Evolutionary conservation across 2,113 vertebrate genomes (phyloP), one percentile per base, ranked within the genome.

Genomic region (Tiliqua scincoides): DNA sequence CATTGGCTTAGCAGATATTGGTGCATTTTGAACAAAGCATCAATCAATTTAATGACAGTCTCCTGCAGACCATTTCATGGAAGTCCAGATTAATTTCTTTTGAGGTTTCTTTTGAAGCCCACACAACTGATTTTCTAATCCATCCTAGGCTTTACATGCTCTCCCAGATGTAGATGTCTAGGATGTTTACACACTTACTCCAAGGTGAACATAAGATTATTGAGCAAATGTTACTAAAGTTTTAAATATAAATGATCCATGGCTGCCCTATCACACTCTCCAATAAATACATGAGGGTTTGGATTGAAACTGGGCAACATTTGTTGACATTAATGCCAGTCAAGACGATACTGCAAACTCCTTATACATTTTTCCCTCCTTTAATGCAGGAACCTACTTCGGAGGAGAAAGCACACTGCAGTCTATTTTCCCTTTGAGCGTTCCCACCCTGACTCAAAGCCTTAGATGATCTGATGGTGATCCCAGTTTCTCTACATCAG

Each of bases 31-130:
- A 87, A 86, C 74, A 90, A 90, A 92, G 62, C 61, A 1, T 79
- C 79, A 79, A 48, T 70, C 72, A 92, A 43, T 61, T 84, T 84
- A 89, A 90, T 84, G 85, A 68, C 88, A 92, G 82, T 75, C 84
- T 93, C 87, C 71, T 88, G 43, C 83, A 94, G 73, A 91, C 52
- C 27, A 54, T 84, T 87, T 79, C 68, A 94, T 72, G 67, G 75
- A 89, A 84, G 43, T 18, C 30, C 23, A 32, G 32, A 86, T 82
- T 84, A 80, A 89, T 93, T 92, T 92, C 71, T 91, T 91, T 65
- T 86, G 87, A 95, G 57, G 23, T 71, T 91, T 91, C 83, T 89
- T 89, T 86, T 91, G 62, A 88, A 92, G 76, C 75, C 73, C 40
- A 84, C 0, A 85, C 71, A 91, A 89, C 80, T 71, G 82, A 92